A percentile compares a stretch with the other conserved stretches of the same genome.
Evolutionary conservation across 2,797 vertebrate genomes (phyloP).

Genomic region (Sebastes jordani): DNA sequence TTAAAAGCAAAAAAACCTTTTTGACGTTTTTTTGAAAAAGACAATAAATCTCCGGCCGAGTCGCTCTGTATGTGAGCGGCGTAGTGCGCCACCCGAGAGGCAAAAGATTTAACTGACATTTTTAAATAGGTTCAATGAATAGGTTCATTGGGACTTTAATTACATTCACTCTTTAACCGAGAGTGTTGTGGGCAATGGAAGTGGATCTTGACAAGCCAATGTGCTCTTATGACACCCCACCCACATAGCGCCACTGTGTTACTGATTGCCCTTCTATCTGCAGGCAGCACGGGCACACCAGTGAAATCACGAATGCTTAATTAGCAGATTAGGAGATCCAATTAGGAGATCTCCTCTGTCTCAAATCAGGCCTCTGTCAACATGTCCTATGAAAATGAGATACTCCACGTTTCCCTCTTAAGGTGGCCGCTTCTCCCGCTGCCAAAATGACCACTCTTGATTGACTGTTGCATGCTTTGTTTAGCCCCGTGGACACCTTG

Average conservation of each 20-base stretch:
- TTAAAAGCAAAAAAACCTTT: slow-evolving; percentile 11
- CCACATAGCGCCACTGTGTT: slow-evolving; percentile 55
- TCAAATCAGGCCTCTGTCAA: slow-evolving; percentile 71
- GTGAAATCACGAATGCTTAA: slow-evolving; percentile 80
- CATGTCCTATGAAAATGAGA: slow-evolving; percentile 78
- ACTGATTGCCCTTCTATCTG: slow-evolving; percentile 72
- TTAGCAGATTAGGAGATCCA: slow-evolving; percentile 86
- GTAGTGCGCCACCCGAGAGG: slow-evolving; percentile 30
- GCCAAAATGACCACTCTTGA: slow-evolving; percentile 62
- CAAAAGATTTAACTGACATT: slow-evolving; percentile 70
- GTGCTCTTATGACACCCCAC: slow-evolving; percentile 72
- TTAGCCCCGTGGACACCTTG: slow-evolving; percentile 52
- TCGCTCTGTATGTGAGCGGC: slow-evolving; percentile 46
- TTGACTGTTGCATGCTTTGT: slow-evolving; percentile 50
- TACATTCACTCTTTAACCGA: slow-evolving; percentile 75
- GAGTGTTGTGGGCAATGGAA: slow-evolving; percentile 68
- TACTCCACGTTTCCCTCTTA: slow-evolving; percentile 48
- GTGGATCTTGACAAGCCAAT: slow-evolving; percentile 73
- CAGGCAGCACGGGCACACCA: slow-evolving; percentile 59
- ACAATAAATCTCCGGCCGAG: slow-evolving; percentile 3
- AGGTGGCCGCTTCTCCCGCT: slow-evolving; percentile 43
- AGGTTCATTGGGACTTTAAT: slow-evolving; percentile 80
- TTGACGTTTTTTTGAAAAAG: slow-evolving; percentile 28
- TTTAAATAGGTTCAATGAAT: slow-evolving; percentile 80
- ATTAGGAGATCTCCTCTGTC: slow-evolving; percentile 84